Base-by-base conservation (phyloP, 1,140 invertebrate species). In the Dinothrombium tinctorium region DNA sequence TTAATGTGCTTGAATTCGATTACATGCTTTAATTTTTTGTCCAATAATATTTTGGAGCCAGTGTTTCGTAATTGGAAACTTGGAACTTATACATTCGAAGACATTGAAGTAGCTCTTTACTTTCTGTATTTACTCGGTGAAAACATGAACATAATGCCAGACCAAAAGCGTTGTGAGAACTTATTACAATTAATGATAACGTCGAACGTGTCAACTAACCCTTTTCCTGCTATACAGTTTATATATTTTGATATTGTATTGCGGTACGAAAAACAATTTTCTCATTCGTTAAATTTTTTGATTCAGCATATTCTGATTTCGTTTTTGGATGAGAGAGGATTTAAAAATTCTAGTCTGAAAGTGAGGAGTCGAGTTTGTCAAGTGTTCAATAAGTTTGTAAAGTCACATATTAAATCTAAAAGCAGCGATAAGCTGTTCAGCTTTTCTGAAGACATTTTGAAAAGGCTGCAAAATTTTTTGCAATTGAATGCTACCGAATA, bases 261-360 rank as follows among this genome's bases (percentile, higher is more conserved):
- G 4, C 56, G 67, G 24, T 69, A 68, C 51, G 66, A 68, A 40
- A 67, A 64, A 45, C 67, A 67, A 53, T 68, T 69, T 49, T 44
- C 49, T 20, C 51, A 52, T 15, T 25, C 19, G 23, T 21, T 45
- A 22, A 43, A 28, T 23, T 32, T 33, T 28, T 32, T 45, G 17
- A 12, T 33, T 7, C 39, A 37, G 4, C 38, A 40, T n/a, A 35
- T 45, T 33, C 23, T 45, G 6, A 25, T 43, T 14, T 58, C 64
- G 7, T 69, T 69, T 53, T 50, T 68, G 14, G 66, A 68, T 52
- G 51, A 60, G 31, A 50, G 64, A 47, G 67, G 67, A 2, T 52
- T 69, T 36, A 55, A 59, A 33, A 60, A 66, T 47, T 42, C 42
- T 4, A 55, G 51, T 33, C 46, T 55, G 4, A 61, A 61, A 50